These are phyloP conservation scores for Antechinus flavipes DNA, from an alignment of 2,113 vertebrate genomes.

Conservation along the genomic window DNA sequence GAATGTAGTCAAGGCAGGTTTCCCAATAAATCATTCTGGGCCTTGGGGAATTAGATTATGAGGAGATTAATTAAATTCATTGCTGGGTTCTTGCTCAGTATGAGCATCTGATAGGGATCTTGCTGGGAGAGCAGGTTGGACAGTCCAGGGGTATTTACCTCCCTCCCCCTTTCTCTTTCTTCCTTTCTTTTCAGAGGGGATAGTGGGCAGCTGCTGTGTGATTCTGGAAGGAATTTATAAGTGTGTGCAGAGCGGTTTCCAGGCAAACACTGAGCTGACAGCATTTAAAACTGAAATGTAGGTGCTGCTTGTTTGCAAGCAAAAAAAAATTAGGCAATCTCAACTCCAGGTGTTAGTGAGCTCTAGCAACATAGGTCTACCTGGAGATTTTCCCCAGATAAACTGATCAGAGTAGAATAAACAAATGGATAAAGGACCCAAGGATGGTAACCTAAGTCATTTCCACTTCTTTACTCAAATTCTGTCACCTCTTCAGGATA, in stretches of 20 bases:
- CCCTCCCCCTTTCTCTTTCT: background rate
- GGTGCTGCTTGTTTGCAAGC: constrained; percentile 44
- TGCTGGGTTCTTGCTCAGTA: background rate
- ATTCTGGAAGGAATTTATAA: constrained; percentile 35
- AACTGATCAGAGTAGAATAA: background rate
- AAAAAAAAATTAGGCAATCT: constrained; percentile 49
- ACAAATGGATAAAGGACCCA: background rate
- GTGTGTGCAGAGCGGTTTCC: constrained; percentile 33
- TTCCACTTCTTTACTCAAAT: background rate
- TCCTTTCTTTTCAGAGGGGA: constrained; percentile 30
- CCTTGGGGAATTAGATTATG: constrained; percentile 13
- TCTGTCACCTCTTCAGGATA: background rate
- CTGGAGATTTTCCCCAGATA: background rate
- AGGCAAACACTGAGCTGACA: constrained; percentile 44
- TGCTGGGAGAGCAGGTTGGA: background rate
- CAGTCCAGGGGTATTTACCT: background rate
- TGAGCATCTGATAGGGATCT: background rate
- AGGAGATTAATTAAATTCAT: fast-evolving
- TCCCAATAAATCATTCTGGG: fast-evolving
- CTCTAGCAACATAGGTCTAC: constrained; percentile 12
- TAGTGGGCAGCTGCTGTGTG: background rate
- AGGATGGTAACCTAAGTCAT: background rate
- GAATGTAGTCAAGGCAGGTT: fast-evolving
- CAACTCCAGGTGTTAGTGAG: constrained; percentile 64
- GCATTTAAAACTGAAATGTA: constrained; percentile 15